Evolutionary conservation across 2,113 vertebrate species (phyloP).

Genomic region (Elanus axillaris): DNA sequence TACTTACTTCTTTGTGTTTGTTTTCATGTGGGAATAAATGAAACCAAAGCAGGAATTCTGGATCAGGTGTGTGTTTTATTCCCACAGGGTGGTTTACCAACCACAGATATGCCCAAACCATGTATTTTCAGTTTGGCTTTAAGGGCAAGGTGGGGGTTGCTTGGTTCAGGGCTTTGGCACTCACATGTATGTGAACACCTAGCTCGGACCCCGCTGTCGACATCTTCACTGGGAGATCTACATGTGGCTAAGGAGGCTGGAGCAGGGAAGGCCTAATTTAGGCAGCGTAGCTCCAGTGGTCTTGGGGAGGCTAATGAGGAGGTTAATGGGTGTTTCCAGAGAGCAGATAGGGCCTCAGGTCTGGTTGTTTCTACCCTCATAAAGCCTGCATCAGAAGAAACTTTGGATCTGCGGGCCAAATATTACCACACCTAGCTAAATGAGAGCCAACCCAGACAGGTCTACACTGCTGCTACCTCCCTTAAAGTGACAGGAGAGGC

Average conservation of each 20-base stretch:
- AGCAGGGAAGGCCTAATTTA: not conserved
- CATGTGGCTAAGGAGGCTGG: not conserved
- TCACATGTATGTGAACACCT: not conserved
- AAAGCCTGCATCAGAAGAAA: not conserved
- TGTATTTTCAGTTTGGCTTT: not conserved
- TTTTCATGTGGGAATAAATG: conserved; percentile 21
- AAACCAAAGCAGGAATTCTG: conserved; percentile 24
- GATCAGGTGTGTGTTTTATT: not conserved
- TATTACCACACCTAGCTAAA: not conserved
- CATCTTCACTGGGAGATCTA: not conserved
- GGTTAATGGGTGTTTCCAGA: not conserved
- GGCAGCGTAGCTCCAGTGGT: not conserved
- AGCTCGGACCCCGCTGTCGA: not conserved
- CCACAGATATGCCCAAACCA: not conserved
- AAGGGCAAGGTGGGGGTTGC: not conserved
- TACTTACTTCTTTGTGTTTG: not conserved
- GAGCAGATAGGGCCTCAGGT: not conserved
- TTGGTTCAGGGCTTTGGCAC: not conserved
- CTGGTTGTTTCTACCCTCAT: not conserved
- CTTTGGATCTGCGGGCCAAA: not conserved
- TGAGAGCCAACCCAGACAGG: not conserved
- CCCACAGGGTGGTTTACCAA: not conserved
- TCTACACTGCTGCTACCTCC: not conserved
- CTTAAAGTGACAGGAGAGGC: not conserved
- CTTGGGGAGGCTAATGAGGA: not conserved